phyloP scores from a whole-genome alignment of 1,140 invertebrate genomes.

The Capitella teleta region DNA sequence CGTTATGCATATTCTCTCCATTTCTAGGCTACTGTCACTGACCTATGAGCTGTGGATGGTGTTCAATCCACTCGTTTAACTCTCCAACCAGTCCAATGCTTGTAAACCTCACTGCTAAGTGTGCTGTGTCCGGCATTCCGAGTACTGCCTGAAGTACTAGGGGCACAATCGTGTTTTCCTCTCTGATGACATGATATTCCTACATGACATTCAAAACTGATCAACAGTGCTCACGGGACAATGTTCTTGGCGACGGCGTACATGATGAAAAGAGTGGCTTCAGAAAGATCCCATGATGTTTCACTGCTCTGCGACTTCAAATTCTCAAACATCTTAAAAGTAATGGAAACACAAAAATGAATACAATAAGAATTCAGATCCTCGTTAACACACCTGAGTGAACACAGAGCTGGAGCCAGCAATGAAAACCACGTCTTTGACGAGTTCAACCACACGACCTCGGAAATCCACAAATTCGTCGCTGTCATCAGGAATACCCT shows the following conservation, averaged over 20 bases:
- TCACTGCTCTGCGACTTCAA: conserved; percentile 32
- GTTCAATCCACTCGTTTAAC: conserved; percentile 88
- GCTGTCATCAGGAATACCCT: conserved; percentile 75
- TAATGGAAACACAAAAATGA: not conserved
- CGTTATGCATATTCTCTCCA: too few species aligned
- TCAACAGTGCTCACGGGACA: conserved; percentile 66
- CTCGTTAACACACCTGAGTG: conserved; percentile 57
- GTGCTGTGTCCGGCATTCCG: conserved; percentile 67
- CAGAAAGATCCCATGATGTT: conserved; percentile 78
- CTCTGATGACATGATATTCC: conserved; percentile 48
- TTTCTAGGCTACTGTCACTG: too few species aligned
- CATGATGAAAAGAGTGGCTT: conserved; percentile 93
- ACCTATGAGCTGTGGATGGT: conserved; percentile 55
- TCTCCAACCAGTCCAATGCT: conserved; percentile 81
- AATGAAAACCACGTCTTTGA: conserved; percentile 96
- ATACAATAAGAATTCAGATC: conserved; percentile 25
- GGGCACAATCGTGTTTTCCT: conserved; percentile 82
- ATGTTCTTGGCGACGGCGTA: conserved; percentile 90
- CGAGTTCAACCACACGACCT: conserved; percentile 75
- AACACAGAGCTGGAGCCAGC: conserved; percentile 86
- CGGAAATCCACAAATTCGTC: conserved; percentile 84
- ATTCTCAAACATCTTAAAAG: conserved; percentile 44
- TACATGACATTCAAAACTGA: conserved; percentile 11
- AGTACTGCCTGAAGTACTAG: conserved; percentile 85
- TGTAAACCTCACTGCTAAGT: conserved; percentile 78